These are phyloP conservation scores for Corythucha ciliata DNA, from an alignment of 2,888 invertebrate species.

Conservation along the genomic window DNA sequence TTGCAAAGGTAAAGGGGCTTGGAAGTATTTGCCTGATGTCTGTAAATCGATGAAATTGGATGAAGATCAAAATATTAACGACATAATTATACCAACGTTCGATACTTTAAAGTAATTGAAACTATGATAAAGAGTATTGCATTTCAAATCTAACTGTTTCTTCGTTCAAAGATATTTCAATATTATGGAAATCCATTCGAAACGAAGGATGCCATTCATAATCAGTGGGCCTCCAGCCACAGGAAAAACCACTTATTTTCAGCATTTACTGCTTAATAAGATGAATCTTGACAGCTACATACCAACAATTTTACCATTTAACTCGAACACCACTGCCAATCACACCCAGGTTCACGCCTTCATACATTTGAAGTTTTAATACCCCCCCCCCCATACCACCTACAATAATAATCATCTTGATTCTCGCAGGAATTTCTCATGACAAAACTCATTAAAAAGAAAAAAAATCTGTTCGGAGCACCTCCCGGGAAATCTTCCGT, in stretches of 20 bases:
- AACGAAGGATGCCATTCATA: constrained; percentile 1
- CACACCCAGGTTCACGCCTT: constrained; percentile 58
- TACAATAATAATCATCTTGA: not conserved
- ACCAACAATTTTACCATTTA: constrained; percentile 71
- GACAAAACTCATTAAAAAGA: constrained; percentile 57
- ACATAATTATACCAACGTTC: constrained; percentile 72
- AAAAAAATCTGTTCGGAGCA: constrained; percentile 67
- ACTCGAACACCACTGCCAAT: constrained; percentile 73
- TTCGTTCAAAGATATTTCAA: constrained; percentile 14
- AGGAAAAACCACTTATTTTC: constrained; percentile 74
- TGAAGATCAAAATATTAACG: constrained; percentile 40
- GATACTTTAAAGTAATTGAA: constrained; percentile 57
- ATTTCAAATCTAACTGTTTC: constrained; percentile 8
- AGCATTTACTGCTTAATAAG: constrained; percentile 51
- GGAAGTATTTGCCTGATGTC: constrained; percentile 78
- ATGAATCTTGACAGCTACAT: not conserved
- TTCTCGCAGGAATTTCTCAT: constrained; percentile 59
- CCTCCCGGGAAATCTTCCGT: constrained; percentile 60
- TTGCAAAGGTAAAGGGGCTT: constrained; percentile 71
- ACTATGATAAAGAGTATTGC: not conserved
- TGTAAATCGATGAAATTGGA: constrained; percentile 53
- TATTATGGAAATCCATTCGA: constrained; percentile 7
- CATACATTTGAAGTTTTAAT: not conserved
- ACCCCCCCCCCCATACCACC: not conserved
- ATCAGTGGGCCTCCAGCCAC: constrained; percentile 67